Percentiles rank a stretch among this genome's conserved stretches.
These are phyloP conservation scores for Polyploca ridens DNA, from an alignment of 2,888 invertebrate genomes.

Conservation along the genomic window DNA sequence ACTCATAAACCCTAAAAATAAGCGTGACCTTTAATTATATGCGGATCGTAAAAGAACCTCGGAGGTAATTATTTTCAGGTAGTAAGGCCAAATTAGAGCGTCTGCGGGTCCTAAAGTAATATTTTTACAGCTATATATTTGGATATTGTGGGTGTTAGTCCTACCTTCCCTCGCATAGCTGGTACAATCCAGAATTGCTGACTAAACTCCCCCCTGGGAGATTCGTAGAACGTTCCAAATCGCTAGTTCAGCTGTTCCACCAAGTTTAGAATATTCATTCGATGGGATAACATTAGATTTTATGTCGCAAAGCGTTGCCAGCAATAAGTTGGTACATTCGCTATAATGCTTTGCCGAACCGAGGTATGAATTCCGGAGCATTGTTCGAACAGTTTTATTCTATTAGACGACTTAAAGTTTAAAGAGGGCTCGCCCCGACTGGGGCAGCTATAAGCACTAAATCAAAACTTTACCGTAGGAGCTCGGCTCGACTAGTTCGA, in stretches of 20 bases:
- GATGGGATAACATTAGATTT: constrained; percentile 66
- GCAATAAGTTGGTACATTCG: constrained; percentile 66
- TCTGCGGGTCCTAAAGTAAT: neutral
- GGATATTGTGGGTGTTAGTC: constrained; percentile 2
- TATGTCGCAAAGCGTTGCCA: constrained; percentile 54
- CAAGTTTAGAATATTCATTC: constrained; percentile 70
- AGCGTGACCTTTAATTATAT: neutral
- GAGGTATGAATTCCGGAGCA: constrained; percentile 69
- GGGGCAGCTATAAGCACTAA: constrained; percentile 81
- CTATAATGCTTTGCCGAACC: constrained; percentile 50
- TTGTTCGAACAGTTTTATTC: constrained; percentile 82
- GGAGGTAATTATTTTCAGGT: constrained; percentile 1
- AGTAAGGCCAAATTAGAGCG: neutral
- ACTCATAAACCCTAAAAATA: constrained; percentile 3
- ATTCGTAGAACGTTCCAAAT: constrained; percentile 42
- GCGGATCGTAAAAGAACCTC: neutral
- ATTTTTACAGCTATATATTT: neutral
- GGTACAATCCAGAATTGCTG: constrained; percentile 39
- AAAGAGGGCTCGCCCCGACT: constrained; percentile 72
- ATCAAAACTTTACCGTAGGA: constrained; percentile 80
- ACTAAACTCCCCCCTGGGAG: constrained; percentile 35
- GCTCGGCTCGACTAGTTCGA: constrained; percentile 65
- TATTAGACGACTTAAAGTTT: constrained; percentile 79
- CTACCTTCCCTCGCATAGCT: constrained; percentile 22
- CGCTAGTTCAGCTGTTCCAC: constrained; percentile 38